Base-by-base conservation (phyloP, 2,888 invertebrate genomes). In the Amiota minor region DNA sequence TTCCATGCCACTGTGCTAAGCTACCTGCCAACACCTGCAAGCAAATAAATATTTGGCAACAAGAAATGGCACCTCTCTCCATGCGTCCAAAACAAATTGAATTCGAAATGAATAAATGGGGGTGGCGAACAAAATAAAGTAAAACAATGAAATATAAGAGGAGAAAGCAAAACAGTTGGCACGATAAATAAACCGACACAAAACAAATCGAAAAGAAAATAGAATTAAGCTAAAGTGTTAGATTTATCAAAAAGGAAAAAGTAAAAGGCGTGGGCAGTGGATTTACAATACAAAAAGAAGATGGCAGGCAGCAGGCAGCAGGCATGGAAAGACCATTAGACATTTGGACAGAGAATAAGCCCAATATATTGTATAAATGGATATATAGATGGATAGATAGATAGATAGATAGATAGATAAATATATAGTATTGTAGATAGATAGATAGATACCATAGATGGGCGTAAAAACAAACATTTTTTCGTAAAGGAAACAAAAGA, bases 11-110 rank as follows among this genome's bases (percentile, higher is more conserved):
- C 14, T 53, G 53, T 53, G 16, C 35, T 35, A 1, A 45, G 16
- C 45, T 62, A 45, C 45, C 12, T 45, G 62, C 62, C 62, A 62
- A 65, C 47, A 65, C 47, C 47, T 65, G 65, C 16, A 65, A 47
- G n/a, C n/a, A n/a, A n/a, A n/a, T n/a, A n/a, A 49, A 20, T 35
- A 35, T 65, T 59, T 65, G 65, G 64, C 64, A 35, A 46, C 16
- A 47, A 18, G 18, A 35, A 35, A 35, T 35, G 35, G 56, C 16
- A 16, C 53, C 9, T n/a, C n/a, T 12, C 53, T 50, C n/a, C 56
- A 53, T n/a, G 53, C n/a, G 14, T 11, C 16, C 16, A 59, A 59
- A 23, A 20, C 59, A 59, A 59, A 59, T 59, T 59, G 59, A 59
- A 59, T 59, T 59, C 23, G 20, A 10, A 50, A n/a, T 50, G 12